phyloP scores from a whole-genome alignment of 2,888 invertebrate species.

The Xylota sylvarum region DNA sequence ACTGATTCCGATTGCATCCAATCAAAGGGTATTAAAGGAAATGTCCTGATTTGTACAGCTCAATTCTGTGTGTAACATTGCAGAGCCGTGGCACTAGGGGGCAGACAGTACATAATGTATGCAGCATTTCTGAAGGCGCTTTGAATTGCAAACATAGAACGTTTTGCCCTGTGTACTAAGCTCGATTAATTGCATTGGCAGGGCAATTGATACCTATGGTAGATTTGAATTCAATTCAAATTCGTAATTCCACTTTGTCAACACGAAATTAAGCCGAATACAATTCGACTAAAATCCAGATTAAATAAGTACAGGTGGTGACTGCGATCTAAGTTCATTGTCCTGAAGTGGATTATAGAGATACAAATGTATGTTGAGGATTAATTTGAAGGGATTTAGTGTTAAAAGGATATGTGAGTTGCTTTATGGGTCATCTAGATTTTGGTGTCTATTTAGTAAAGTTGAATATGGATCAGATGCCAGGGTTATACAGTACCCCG shows the following conservation, averaged over 20 bases:
- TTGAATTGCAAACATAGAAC: neutral
- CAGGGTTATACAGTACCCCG: no score
- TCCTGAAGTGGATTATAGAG: neutral
- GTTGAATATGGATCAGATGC: no score
- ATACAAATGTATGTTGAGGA: neutral
- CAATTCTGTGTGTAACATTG: conserved; percentile 10
- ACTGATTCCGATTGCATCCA: conserved; percentile 41
- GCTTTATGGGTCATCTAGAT: neutral
- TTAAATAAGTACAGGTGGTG: conserved; percentile 3
- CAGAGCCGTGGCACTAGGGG: neutral
- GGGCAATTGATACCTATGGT: conserved; percentile 12
- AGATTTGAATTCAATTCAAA: conserved; percentile 26
- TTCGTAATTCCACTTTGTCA: conserved; percentile 44
- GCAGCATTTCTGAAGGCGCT: neutral
- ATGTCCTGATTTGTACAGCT: conserved; percentile 35
- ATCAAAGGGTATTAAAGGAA: conserved; percentile 37
- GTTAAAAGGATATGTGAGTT: neutral
- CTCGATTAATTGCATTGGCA: conserved; percentile 35
- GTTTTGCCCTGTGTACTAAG: conserved; percentile 11
- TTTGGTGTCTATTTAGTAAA: neutral
- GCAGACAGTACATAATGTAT: neutral
- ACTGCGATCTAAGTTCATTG: neutral
- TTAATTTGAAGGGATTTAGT: neutral
- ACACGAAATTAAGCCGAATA: conserved; percentile 29
- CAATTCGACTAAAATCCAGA: conserved; percentile 4